Conservation (phyloP, 1,140 invertebrate species). For the Drosophila malerkotliana region DNA sequence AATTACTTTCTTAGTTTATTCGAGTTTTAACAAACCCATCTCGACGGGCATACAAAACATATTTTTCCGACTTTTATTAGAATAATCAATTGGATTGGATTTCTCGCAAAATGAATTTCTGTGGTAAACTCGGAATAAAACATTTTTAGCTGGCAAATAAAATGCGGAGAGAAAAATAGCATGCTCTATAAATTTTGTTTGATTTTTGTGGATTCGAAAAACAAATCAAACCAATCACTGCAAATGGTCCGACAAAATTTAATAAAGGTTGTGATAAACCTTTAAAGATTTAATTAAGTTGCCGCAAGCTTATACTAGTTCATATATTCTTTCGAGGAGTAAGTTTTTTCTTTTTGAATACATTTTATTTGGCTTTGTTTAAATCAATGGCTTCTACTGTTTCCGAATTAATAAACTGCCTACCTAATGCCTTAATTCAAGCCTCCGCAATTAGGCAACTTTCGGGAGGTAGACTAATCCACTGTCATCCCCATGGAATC, state of each 20-base stretch:
- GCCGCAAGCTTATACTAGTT: neutral
- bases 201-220: conserved; percentile 2
- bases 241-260: conserved; percentile 2
- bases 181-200: conserved; percentile 4
- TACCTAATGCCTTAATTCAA: conserved; percentile 19
- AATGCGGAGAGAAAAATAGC: neutral
- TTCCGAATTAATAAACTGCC: conserved; percentile 30
- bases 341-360: neutral
- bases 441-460: conserved; percentile 3
- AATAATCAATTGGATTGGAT: conserved; percentile 40
- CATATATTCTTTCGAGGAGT: neutral
- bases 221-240: conserved; percentile 9
- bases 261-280: neutral
- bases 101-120: conserved; percentile 23
- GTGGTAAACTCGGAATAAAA: conserved; percentile 16
- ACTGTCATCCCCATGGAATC: conserved; percentile 9
- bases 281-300: neutral
- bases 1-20: conserved; percentile 18
- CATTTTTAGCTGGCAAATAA: neutral
- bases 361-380: neutral
- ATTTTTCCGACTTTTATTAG: conserved; percentile 23
- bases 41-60: conserved; percentile 10
- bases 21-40: conserved; percentile 11
- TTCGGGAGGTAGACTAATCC: conserved; percentile 35
- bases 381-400: conserved; percentile 16